Base-by-base conservation (phyloP, 2,113 vertebrate species). In the Mirounga angustirostris region DNA sequence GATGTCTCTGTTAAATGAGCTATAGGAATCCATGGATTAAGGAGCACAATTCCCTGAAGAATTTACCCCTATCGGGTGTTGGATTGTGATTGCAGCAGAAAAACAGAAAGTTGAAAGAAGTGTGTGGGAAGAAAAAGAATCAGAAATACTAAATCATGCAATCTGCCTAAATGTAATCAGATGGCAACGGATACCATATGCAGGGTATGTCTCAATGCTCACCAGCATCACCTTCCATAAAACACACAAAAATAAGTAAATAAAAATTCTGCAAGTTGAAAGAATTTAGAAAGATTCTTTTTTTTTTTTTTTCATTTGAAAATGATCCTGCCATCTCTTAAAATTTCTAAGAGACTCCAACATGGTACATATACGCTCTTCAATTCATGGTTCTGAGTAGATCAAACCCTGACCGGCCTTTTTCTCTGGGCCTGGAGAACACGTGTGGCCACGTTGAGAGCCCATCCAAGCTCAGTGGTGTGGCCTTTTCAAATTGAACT, bases 401-500 rank as follows among this genome's bases (percentile, higher is more conserved):
- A 95, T 74, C 91, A 79, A 86, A 95, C 69, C 85, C 85, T 36
- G 0, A 19, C n/a, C 18, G 19, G 83, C 71, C 78, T 24, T 89
- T 69, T 54, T 82, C 84, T 69, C 83, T 5, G 8, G 74, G 74
- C 24, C 82, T 79, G 87, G 36, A 74, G 59, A 85, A 56, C 95
- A 94, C 12, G 82, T 93, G 96, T 85, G 69, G 26, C 81, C 54
- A 12, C 0, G 30, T 61, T 58, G 63, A 93, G 89, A 89, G 36
- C 82, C 93, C 58, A 28, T 30, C 89, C 83, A 4, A 76, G 80
- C 87, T 65, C 69, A 4, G 52, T n/a, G 67, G 59, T 63, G 78
- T 89, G 93, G 94, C 92, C 96, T 96, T 95, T 97, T 73, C 96
- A 89, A 56, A 40, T 14, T 50, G 97, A 96, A 86, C 89, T 80